A percentile compares a stretch with the other conserved stretches of the same genome.
Evolutionary conservation across 2,888 invertebrate genomes (phyloP).

Genomic region (Hirtodrosophila cameraria): DNA sequence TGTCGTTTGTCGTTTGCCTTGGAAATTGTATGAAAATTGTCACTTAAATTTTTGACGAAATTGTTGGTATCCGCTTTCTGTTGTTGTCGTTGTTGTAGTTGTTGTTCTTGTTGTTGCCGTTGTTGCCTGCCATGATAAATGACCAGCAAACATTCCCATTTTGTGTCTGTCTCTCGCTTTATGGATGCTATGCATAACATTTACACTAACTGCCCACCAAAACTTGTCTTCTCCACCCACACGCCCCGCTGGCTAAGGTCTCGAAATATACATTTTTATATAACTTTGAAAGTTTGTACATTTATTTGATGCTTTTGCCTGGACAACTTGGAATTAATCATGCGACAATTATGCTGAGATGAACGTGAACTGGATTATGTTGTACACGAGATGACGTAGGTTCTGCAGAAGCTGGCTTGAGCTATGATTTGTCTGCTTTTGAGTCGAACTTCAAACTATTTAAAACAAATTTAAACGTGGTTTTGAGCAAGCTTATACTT

Average conservation of each 20-base stretch:
- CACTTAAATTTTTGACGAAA: conserved; percentile 68
- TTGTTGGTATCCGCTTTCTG: conserved; percentile 46
- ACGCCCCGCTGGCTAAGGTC: conserved; percentile 24
- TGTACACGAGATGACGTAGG: not conserved
- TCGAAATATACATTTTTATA: conserved; percentile 40
- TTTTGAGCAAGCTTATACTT: not conserved
- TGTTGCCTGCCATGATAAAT: conserved; percentile 62
- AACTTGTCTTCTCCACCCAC: not conserved
- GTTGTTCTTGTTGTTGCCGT: conserved; percentile 16
- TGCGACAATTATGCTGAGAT: conserved; percentile 40
- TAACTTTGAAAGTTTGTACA: conserved; percentile 32
- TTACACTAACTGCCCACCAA: conserved; percentile 45
- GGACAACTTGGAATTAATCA: conserved; percentile 66
- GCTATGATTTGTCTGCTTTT: not conserved
- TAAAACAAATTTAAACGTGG: not conserved
- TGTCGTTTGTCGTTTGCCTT: conserved; percentile 1
- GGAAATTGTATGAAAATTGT: conserved; percentile 71
- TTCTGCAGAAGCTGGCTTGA: not conserved
- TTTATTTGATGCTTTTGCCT: conserved; percentile 27
- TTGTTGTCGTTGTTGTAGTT: conserved; percentile 9
- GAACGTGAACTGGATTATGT: conserved; percentile 14
- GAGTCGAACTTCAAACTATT: no score
- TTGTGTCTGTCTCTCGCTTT: conserved; percentile 25
- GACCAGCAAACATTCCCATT: conserved; percentile 59
- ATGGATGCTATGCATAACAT: conserved; percentile 64